Evolutionary conservation across 2,888 invertebrate genomes (phyloP).

Genomic region (Drosophila glabriapex): DNA sequence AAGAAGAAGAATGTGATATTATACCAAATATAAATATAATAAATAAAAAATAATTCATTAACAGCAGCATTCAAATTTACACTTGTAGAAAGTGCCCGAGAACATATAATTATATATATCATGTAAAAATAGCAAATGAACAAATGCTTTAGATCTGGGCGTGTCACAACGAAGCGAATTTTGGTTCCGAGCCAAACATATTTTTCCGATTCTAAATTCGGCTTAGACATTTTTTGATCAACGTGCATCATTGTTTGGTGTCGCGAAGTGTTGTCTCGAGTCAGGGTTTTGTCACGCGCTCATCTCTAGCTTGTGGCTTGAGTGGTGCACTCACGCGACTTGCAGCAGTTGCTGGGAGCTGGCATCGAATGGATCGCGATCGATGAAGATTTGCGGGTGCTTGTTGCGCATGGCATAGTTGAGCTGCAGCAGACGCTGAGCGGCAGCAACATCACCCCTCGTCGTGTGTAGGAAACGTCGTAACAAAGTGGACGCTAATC

Average conservation of each 20-base stretch:
- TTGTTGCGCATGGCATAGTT: constrained; percentile 86
- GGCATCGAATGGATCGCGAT: constrained; percentile 86
- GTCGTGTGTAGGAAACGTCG: constrained; percentile 82
- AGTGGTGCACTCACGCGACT: constrained; percentile 79
- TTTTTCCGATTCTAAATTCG: not conserved
- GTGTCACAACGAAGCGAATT: not conserved
- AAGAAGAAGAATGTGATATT: not conserved
- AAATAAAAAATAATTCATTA: not conserved
- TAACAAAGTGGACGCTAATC: constrained; percentile 75
- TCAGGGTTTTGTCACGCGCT: constrained; percentile 8
- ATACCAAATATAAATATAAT: not conserved
- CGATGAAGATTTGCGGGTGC: constrained; percentile 86
- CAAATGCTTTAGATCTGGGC: not conserved
- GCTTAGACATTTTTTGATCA: not conserved
- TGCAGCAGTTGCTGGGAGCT: constrained; percentile 79
- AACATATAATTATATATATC: not conserved
- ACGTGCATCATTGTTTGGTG: not conserved
- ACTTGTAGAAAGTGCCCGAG: not conserved
- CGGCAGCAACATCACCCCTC: constrained; percentile 76
- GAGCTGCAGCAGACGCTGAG: constrained; percentile 82
- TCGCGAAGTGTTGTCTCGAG: not conserved
- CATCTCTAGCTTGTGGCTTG: constrained; percentile 8
- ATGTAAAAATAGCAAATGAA: not conserved
- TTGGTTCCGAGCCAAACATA: not conserved
- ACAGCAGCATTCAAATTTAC: not conserved